Conservation (phyloP, 2,888 invertebrate genomes). For the Diplolepis rosae region DNA sequence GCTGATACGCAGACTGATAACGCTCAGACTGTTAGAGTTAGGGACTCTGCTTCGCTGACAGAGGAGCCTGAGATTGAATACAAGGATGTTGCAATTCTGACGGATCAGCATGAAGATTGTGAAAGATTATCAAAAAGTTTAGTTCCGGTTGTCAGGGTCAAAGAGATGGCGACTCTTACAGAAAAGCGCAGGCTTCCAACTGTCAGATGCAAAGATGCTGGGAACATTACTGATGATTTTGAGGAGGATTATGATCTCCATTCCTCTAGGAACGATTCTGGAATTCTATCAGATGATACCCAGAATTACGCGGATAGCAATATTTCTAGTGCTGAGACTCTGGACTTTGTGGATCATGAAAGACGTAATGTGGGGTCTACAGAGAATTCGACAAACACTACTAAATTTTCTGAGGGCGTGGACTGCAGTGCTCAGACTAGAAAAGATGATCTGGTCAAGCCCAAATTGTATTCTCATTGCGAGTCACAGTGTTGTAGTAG, state of each 20-base stretch:
- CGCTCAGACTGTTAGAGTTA: constrained; percentile 59
- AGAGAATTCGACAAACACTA: constrained; percentile 62
- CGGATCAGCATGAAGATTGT: constrained; percentile 61
- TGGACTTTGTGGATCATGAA: constrained; percentile 44
- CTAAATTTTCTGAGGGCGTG: constrained; percentile 36
- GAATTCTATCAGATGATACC: constrained; percentile 59
- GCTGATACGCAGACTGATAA: constrained; percentile 67
- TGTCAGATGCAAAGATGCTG: constrained; percentile 58
- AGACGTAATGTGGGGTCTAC: constrained; percentile 38
- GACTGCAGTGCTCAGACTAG: constrained; percentile 51
- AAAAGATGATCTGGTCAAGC: constrained; percentile 34
- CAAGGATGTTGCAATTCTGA: constrained; percentile 60
- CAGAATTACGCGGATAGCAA: constrained; percentile 58
- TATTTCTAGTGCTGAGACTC: constrained; percentile 50
- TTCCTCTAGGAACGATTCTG: constrained; percentile 60
- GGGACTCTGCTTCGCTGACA: constrained; percentile 59
- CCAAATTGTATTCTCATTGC: constrained; percentile 22
- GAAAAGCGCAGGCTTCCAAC: constrained; percentile 53
- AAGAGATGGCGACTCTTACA: constrained; percentile 64
- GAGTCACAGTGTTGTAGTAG: constrained; percentile 24
- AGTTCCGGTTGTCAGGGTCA: constrained; percentile 53
- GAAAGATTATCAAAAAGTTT: constrained; percentile 2
- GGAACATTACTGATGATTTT: constrained; percentile 58
- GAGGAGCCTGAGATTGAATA: constrained; percentile 52
- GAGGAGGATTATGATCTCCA: constrained; percentile 52